phyloP scores from a whole-genome alignment of 2,888 invertebrate species.

The Ochropleura plecta region DNA sequence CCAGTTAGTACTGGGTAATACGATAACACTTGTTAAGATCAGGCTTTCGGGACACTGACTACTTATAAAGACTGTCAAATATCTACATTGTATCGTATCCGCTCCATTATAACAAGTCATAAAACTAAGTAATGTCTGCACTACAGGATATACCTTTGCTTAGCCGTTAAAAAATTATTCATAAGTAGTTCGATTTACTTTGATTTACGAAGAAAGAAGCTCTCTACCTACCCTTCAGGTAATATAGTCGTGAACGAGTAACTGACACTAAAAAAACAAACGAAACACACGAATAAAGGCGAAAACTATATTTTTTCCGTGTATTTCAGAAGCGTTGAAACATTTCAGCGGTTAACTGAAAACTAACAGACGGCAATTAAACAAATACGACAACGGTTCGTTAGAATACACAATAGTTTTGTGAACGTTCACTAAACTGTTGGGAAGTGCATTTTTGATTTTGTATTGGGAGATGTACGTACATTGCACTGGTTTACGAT shows the following conservation, averaged over 20 bases:
- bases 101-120: too few relatives aligned
- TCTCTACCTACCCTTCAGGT: not conserved
- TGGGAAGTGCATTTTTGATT: slow-evolving; percentile 6
- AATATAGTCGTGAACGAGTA: not conserved
- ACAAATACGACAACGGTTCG: slow-evolving; percentile 58
- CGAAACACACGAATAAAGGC: slow-evolving; percentile 6
- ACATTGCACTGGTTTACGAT: not conserved
- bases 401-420: slow-evolving; percentile 47
- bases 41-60: too few relatives aligned
- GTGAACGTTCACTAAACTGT: slow-evolving; percentile 31
- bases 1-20: too few relatives aligned
- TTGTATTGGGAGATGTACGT: not conserved
- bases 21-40: too few relatives aligned
- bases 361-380: slow-evolving; percentile 65
- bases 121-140: too few relatives aligned
- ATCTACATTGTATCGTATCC: too few relatives aligned
- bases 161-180: not conserved
- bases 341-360: slow-evolving; percentile 63
- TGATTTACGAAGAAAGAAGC: not conserved
- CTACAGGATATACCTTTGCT: too few relatives aligned
- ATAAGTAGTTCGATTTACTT: not conserved
- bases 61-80: too few relatives aligned
- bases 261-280: slow-evolving; percentile 16
- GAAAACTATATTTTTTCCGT: slow-evolving; percentile 39
- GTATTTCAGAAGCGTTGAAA: slow-evolving; percentile 40